Evolutionary conservation across 2,113 vertebrate species (phyloP), one percentile per base, ranked within the genome.

Genomic region (Lophochroa leadbeateri): DNA sequence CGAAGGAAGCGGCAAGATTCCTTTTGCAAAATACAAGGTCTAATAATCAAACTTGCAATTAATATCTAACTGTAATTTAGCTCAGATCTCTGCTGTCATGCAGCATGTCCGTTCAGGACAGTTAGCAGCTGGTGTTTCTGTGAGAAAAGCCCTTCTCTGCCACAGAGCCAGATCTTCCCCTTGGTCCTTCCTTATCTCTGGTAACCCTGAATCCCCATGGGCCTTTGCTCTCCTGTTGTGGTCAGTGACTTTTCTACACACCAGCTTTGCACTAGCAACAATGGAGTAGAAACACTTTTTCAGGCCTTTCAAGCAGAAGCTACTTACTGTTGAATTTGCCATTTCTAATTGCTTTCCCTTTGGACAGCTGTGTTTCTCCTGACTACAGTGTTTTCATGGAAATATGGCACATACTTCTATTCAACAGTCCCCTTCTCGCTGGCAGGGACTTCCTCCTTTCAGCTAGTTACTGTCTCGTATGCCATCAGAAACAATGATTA

Each of bases 391-490:
- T 20, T 79, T 50, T 43, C 43, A 7, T 41, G n/a, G 25, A 74
- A 57, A 69, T 17, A 10, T 3, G 21, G 35, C 41, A 37, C 50
- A 55, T 11, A 19, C 14, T 71, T 19, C 21, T 55, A 25, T 16
- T 49, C 82, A 90, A 3, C 64, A 47, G 21, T 24, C 68, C 33
- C 33, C 53, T 69, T 57, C 41, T 84, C 17, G 4, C 13, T 17
- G 33, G 7, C 61, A 75, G 10, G 65, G n/a, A 12, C 27, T 75
- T 52, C 18, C 25, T 86, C 47, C 37, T 82, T 41, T 17, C 83
- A 41, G 21, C 0, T 8, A 17, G 24, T 12, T 27, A 3, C 21
- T 10, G 33, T n/a, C 39, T 52, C 5, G 0, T 64, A 18, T 31
- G 67, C 52, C 58, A 35, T 17, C 61, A 69, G 67, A 53, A 87